Evolutionary conservation across 92 coral and sea anemone species (phyloP).

Genomic region (Palythoa heliodiscus): DNA sequence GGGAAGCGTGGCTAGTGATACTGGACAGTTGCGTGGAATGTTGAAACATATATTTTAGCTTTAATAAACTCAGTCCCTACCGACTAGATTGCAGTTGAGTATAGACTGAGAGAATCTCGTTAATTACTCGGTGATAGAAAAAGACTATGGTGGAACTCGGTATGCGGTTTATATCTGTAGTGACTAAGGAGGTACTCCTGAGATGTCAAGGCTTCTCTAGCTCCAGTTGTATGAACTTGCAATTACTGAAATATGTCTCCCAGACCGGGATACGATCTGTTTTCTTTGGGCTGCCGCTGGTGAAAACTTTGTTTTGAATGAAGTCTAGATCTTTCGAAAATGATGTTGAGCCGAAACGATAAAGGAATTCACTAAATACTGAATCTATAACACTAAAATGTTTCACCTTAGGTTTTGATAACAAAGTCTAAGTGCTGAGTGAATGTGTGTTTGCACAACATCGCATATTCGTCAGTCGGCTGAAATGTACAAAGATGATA

Average conservation of each 20-base stretch:
- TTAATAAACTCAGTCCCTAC: neutral
- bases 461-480: no score
- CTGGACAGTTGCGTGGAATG: neutral
- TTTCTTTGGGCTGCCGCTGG: neutral
- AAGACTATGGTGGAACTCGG: neutral
- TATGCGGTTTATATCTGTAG: neutral
- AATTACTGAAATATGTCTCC: slow-evolving; percentile 21
- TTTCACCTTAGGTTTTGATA: no score
- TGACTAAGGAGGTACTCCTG: neutral
- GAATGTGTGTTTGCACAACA: no score
- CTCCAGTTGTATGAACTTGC: neutral
- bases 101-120: neutral
- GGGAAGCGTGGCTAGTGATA: neutral
- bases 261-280: neutral
- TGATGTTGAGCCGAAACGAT: neutral
- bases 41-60: neutral
- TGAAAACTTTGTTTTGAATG: slow-evolving; percentile 9
- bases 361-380: slow-evolving; percentile 10
- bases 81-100: neutral
- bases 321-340: neutral
- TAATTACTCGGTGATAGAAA: neutral
- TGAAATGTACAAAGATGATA: no score
- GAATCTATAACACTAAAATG: neutral
- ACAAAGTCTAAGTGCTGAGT: no score
- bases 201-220: neutral